phyloP scores from a whole-genome alignment of 1,140 invertebrate species.

The Drosophila ironensis region DNA sequence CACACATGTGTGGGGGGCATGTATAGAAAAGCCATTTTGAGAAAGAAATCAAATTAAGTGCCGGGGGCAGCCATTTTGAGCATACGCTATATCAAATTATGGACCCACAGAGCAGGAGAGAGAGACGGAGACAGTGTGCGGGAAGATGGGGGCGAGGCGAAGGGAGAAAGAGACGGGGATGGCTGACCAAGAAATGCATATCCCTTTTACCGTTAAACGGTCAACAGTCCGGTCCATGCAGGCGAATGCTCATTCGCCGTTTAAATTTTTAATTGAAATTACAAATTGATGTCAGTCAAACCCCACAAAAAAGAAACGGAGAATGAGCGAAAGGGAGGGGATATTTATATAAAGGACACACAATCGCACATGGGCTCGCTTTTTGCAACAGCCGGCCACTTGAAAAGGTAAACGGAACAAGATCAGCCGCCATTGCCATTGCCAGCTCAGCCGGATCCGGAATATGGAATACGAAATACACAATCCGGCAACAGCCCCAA shows the following conservation, averaged over 20 bases:
- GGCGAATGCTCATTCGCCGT: constrained; percentile 37
- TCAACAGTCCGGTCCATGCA: constrained; percentile 11
- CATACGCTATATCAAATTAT: constrained; percentile 65
- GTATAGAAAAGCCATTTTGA: constrained; percentile 54
- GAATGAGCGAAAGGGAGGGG: too few relatives aligned
- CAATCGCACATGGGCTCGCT: constrained; percentile 5
- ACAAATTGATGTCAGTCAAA: constrained; percentile 61
- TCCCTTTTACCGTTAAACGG: constrained; percentile 47
- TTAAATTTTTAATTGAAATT: constrained; percentile 78
- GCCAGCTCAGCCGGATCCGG: constrained; percentile 28
- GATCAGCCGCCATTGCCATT: constrained; percentile 53
- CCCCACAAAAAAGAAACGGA: neutral
- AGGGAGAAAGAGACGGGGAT: neutral
- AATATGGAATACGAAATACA: constrained; percentile 2
- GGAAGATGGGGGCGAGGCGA: neutral
- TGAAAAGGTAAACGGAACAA: constrained; percentile 46
- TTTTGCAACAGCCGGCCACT: constrained; percentile 8
- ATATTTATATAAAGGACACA: neutral
- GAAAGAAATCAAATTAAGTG: constrained; percentile 71
- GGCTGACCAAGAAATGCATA: constrained; percentile 17
- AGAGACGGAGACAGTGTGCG: neutral
- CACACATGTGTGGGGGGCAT: neutral
- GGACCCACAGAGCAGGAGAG: constrained; percentile 6
- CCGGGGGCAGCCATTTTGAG: constrained; percentile 51
- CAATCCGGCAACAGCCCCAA: neutral